phyloP scores from a whole-genome alignment of 2,113 vertebrate species.

The Cheilinus undulatus region DNA sequence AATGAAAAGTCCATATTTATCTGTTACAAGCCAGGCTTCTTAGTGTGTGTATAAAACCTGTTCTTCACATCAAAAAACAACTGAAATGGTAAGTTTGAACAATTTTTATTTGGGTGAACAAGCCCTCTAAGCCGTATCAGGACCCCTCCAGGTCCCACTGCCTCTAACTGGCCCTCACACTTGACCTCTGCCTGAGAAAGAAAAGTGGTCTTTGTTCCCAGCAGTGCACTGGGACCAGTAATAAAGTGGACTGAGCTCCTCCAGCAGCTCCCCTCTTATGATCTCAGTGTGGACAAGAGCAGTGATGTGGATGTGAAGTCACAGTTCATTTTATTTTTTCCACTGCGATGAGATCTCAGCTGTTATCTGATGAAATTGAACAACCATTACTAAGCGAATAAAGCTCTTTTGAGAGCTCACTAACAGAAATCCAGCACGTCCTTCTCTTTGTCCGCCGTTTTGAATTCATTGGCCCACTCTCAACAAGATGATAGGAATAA shows the following conservation, averaged over 20 bases:
- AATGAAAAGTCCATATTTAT: not conserved
- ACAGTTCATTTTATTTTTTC: conserved; percentile 94
- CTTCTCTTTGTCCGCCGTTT: conserved; percentile 93
- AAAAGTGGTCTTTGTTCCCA: conserved; percentile 85
- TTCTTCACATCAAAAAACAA: too few species aligned
- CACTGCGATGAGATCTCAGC: conserved; percentile 90
- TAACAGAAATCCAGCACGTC: conserved; percentile 82
- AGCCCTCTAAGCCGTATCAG: conserved; percentile 88
- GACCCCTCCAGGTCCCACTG: conserved; percentile 85
- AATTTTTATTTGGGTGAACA: conserved; percentile 52
- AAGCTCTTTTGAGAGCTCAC: conserved; percentile 92
- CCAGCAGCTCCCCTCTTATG: conserved; percentile 82
- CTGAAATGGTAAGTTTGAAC: not conserved
- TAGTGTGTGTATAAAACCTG: not conserved
- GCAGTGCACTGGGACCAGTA: conserved; percentile 81
- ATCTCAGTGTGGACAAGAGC: conserved; percentile 90
- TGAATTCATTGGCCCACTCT: conserved; percentile 88
- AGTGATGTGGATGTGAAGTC: conserved; percentile 88
- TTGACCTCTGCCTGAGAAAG: conserved; percentile 87
- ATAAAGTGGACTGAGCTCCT: conserved; percentile 90
- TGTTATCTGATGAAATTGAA: conserved; percentile 96
- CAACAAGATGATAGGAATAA: conserved; percentile 95
- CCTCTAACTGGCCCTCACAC: conserved; percentile 86
- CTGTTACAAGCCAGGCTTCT: not conserved
- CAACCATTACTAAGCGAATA: conserved; percentile 90